Conservation (phyloP, 2,888 invertebrate species). For the Metellina segmentata region DNA sequence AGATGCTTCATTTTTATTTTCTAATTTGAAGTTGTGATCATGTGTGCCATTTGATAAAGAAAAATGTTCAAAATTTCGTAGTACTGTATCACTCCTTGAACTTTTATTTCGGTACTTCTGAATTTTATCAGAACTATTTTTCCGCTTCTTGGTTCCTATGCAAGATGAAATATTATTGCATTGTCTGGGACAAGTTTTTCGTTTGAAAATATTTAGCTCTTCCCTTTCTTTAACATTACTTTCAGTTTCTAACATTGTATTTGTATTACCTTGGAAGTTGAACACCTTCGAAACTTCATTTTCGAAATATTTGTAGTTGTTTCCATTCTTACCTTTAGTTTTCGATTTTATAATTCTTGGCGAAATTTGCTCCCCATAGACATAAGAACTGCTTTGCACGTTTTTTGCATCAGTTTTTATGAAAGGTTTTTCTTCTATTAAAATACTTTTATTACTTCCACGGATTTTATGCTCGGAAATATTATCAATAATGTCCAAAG, state of each 20-base stretch:
- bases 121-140: background rate
- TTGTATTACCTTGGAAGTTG: background rate
- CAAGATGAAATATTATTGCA: background rate
- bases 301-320: background rate
- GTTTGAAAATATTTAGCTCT: background rate
- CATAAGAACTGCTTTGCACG: background rate
- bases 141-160: background rate
- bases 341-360: background rate
- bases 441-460: background rate
- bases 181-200: background rate
- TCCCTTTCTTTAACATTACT: background rate
- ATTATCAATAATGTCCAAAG: too few species aligned
- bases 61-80: too few species aligned
- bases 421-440: constrained; percentile 24
- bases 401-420: constrained; percentile 18
- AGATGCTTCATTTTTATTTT: too few species aligned
- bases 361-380: background rate
- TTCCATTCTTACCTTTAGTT: background rate
- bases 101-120: background rate
- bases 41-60: too few species aligned
- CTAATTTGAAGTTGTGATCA: too few species aligned
- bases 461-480: background rate
- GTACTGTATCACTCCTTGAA: too few species aligned
- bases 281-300: background rate
- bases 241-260: background rate